phyloP scores from a whole-genome alignment of 2,113 vertebrate species.

The Campylomormyrus numenius region DNA sequence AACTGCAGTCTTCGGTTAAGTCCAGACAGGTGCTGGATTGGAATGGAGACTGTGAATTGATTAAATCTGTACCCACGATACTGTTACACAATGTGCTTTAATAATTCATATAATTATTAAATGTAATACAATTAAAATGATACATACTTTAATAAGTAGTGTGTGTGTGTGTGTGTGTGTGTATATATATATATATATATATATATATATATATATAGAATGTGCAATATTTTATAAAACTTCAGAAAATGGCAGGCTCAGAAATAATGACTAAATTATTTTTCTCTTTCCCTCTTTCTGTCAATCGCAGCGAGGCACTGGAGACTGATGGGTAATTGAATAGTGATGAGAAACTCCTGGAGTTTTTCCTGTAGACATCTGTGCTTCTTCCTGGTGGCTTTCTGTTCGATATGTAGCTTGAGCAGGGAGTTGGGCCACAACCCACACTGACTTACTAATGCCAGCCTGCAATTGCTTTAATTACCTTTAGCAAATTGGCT shows the following conservation, averaged over 20 bases:
- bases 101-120: background rate
- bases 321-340: conserved; percentile 73
- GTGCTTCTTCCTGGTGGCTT: background rate
- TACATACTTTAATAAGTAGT: background rate
- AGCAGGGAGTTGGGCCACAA: background rate
- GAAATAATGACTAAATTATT: conserved; percentile 33
- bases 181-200: background rate
- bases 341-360: conserved; percentile 18
- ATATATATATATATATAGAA: background rate
- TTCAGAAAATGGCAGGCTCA: background rate
- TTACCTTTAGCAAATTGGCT: background rate
- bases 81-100: background rate
- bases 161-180: background rate
- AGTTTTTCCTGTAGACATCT: background rate
- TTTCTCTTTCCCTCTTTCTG: conserved; percentile 37
- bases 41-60: background rate
- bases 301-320: conserved; percentile 68
- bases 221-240: background rate
- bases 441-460: background rate
- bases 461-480: background rate
- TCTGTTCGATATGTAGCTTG: background rate
- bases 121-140: background rate
- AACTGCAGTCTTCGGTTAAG: background rate
- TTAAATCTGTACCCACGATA: background rate
- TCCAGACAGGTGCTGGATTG: background rate